A percentile compares a stretch with the other conserved stretches of the same genome.
phyloP scores from a whole-genome alignment of 2,797 vertebrate genomes.

The Enteromius viviparus region DNA sequence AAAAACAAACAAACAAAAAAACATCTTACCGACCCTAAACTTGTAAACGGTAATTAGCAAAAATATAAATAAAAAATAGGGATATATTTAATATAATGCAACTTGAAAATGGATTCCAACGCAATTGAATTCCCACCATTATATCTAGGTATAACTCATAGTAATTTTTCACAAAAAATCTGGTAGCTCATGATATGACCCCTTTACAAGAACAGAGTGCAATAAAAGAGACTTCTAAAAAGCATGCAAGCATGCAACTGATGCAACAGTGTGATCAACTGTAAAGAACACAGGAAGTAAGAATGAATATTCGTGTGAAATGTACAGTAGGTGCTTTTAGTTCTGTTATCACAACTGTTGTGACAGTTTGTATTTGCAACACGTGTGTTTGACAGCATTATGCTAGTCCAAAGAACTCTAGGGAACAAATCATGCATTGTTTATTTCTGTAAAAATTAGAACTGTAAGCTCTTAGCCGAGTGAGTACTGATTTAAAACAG shows the following conservation, averaged over 20 bases:
- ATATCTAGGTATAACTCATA: not conserved
- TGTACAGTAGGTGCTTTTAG: conserved; percentile 1
- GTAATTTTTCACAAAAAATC: not conserved
- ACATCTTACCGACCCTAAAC: not conserved
- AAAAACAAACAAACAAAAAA: no score
- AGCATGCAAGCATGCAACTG: conserved; percentile 32
- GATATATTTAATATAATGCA: not conserved
- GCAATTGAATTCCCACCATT: not conserved
- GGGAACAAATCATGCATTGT: not conserved
- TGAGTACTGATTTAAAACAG: not conserved
- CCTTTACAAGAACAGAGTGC: conserved; percentile 19
- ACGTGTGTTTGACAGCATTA: not conserved
- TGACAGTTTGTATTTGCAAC: not conserved
- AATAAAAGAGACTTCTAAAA: conserved; percentile 3
- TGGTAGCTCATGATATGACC: conserved; percentile 11
- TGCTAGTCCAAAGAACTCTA: not conserved
- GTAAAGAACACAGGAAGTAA: conserved; percentile 12
- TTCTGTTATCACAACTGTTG: not conserved
- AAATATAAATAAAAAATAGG: not conserved
- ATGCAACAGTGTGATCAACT: conserved; percentile 23
- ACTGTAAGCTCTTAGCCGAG: not conserved
- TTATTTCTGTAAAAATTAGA: not conserved
- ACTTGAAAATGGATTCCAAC: not conserved
- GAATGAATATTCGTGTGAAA: conserved; percentile 2
- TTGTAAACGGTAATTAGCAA: not conserved